Evolutionary conservation across 2,888 invertebrate species (phyloP).

Genomic region (Macrosoma leucophasiata): DNA sequence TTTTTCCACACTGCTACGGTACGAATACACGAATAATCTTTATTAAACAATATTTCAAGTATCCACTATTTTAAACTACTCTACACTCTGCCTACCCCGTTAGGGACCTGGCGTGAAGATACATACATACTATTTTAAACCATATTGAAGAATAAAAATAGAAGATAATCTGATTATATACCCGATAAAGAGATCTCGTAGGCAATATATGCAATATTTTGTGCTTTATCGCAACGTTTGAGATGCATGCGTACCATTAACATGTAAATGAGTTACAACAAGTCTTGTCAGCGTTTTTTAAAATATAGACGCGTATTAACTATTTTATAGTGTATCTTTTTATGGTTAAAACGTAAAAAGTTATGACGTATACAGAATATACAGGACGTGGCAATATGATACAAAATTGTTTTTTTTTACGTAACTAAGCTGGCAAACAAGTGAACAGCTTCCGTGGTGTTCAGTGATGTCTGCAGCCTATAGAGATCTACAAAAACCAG

Average conservation of each 20-base stretch:
- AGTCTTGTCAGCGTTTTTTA: constrained; percentile 41
- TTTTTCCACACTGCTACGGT: too few relatives aligned
- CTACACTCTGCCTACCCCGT: not conserved
- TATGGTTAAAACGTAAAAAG: too few relatives aligned
- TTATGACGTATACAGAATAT: too few relatives aligned
- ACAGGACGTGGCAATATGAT: too few relatives aligned
- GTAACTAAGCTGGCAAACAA: too few relatives aligned
- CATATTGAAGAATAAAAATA: constrained; percentile 5
- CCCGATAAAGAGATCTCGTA: constrained; percentile 38
- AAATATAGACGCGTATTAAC: too few relatives aligned
- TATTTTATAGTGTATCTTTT: too few relatives aligned
- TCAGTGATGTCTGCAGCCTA: too few relatives aligned
- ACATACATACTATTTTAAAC: not conserved
- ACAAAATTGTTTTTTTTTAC: too few relatives aligned
- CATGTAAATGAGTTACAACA: constrained; percentile 56
- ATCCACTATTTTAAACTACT: constrained; percentile 5
- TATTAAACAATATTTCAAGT: constrained; percentile 13
- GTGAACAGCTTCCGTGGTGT: too few relatives aligned
- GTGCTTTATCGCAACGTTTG: constrained; percentile 31
- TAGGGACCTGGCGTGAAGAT: constrained; percentile 12
- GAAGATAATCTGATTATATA: constrained; percentile 21
- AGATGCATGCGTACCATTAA: constrained; percentile 50
- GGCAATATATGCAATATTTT: constrained; percentile 40
- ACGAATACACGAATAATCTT: constrained; percentile 18
- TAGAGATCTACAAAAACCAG: too few relatives aligned